Base-by-base conservation (phyloP, 2,113 vertebrate genomes). In the Speoplatyrhinus poulsoni region DNA sequence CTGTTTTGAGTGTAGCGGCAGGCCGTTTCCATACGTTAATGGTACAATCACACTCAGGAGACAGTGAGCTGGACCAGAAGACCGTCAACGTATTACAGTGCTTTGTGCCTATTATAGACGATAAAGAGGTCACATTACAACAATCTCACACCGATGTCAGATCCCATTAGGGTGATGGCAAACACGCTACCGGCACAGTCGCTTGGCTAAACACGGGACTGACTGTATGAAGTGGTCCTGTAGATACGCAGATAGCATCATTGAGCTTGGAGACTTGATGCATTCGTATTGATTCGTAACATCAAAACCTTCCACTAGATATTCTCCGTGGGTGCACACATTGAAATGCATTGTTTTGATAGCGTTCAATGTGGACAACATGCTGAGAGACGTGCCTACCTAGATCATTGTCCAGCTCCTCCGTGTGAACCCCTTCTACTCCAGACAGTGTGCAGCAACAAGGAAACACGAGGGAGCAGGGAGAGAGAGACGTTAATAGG, bases 391-490 rank as follows among this genome's bases (percentile, higher is more conserved):
- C 41, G 32, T 60, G 86, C 93, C 91, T 96, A 99, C 98, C 98
- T 92, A 96, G 90, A 92, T 99, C 98, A 94, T 95, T 98, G 95
- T 98, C 97, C 95, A 96, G 94, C 92, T 99, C 98, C 88, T 99
- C 98, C 87, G 98, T 99, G 81, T 99, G 98, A 79, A 99, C 96
- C 91, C 98, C 98, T 97, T 99, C 98, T 99, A 92, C 95, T 96
- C 94, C 89, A 93, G 81, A 81, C 91, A 90, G 90, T 87, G 84
- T 85, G 88, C 90, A 89, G 90, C 85, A 71, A 46, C 93, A 91
- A 88, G 64, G 89, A 89, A 90, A 90, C 91, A 89, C 92, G 92
- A 89, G 89, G 93, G 88, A 89, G 91, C 85, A 94, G 86, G 80
- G 90, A 89, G 87, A 85, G 86, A 85, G 88, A 4, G 48, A 10